Evolutionary conservation across 2,888 invertebrate species (phyloP).

Genomic region (Pherbina coryleti): DNA sequence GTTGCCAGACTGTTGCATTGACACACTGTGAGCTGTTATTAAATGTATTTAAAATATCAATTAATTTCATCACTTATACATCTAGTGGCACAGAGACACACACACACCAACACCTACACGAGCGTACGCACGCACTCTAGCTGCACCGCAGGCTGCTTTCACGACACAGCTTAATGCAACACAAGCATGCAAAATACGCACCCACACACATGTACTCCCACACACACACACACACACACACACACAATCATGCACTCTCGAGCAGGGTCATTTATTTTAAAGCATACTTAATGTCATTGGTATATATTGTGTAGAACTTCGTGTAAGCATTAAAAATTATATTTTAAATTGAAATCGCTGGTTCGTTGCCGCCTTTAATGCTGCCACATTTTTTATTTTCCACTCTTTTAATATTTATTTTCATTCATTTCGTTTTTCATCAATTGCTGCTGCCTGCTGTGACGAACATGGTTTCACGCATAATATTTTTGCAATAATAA

Average conservation of each 20-base stretch:
- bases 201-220: background rate
- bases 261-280: constrained; percentile 1
- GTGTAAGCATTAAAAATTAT: constrained; percentile 20
- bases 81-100: background rate
- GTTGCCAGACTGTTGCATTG: background rate
- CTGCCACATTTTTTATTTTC: constrained; percentile 5
- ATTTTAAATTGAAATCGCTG: constrained; percentile 25
- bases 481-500: constrained; percentile 41
- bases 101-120: background rate
- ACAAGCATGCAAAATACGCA: constrained; percentile 8
- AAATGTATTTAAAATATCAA: background rate
- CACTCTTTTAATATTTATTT: background rate
- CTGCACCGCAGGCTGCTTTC: background rate
- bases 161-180: background rate
- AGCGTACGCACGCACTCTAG: background rate
- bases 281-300: background rate
- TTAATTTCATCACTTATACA: background rate
- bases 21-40: background rate
- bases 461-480: constrained; percentile 41
- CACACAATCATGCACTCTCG: background rate
- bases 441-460: constrained; percentile 33
- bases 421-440: background rate
- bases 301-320: background rate
- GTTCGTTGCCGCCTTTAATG: background rate
- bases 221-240: no score